Percentiles rank a stretch among this genome's conserved stretches.
These are phyloP conservation scores for Tadarida brasiliensis DNA, from an alignment of 2,797 vertebrate genomes.

Conservation along the genomic window DNA sequence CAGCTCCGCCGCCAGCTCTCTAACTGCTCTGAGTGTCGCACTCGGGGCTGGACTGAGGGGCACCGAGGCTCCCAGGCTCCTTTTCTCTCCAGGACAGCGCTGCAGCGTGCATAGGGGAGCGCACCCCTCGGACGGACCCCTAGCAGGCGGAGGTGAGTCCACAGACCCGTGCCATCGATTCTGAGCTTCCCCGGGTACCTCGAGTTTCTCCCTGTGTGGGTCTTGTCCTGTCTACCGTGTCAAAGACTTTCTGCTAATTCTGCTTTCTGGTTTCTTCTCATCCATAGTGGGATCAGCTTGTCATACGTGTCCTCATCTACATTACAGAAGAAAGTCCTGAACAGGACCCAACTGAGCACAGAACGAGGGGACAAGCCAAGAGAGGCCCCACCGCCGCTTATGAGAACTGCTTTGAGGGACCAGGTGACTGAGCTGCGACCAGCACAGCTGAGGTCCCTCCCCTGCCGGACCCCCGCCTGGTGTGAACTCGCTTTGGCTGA, in stretches of 20 bases:
- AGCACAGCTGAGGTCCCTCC: neutral
- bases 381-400: neutral
- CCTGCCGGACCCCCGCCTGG: neutral
- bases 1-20: neutral
- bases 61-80: neutral
- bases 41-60: neutral
- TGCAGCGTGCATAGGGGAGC: neutral
- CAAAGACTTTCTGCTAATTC: neutral
- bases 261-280: neutral
- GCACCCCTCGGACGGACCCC: neutral
- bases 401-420: neutral
- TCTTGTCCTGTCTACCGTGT: neutral
- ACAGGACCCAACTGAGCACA: neutral
- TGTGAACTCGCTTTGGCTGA: neutral
- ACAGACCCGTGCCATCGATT: neutral
- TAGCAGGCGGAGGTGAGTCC: neutral
- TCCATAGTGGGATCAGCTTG: neutral
- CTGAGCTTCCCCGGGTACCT: neutral
- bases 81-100: neutral
- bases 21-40: no score
- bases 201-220: neutral
- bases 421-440: neutral
- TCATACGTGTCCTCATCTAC: neutral
- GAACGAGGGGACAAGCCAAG: neutral
- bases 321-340: neutral